Percentiles rank a stretch among this genome's conserved stretches.
Conservation (phyloP, 2,113 vertebrate species). For the Monarcha castaneiventris region DNA sequence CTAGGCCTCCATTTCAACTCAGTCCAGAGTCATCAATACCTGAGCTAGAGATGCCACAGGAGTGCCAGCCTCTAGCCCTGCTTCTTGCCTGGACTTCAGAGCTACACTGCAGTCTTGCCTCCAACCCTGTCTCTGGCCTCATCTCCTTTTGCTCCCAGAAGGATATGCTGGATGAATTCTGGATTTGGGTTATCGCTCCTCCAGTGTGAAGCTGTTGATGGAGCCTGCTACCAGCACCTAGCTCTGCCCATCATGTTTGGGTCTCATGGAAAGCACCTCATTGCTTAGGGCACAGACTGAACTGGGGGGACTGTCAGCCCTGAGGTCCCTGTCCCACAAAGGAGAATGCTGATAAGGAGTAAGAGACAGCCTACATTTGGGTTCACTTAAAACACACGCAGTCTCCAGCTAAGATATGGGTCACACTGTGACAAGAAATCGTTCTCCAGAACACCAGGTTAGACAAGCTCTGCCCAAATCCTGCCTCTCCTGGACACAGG, state of each 20-base stretch:
- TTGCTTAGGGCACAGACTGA: neutral
- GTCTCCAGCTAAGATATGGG: neutral
- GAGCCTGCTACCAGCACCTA: neutral
- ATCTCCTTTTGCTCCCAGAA: neutral
- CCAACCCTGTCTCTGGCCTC: neutral
- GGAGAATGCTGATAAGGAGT: neutral
- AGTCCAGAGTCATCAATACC: neutral
- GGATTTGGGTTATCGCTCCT: neutral
- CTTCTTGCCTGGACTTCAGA: neutral
- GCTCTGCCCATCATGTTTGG: neutral
- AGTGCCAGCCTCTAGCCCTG: neutral
- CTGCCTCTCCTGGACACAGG: neutral
- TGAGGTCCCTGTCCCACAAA: neutral
- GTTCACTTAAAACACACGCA: neutral
- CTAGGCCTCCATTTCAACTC: neutral
- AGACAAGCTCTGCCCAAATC: neutral
- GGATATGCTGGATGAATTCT: neutral
- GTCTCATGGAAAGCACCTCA: neutral
- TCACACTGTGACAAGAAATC: neutral
- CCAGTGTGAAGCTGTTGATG: neutral
- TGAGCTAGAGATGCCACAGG: neutral
- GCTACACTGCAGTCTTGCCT: neutral
- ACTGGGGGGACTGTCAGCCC: neutral
- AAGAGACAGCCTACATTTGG: neutral
- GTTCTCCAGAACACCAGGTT: neutral